Base-by-base conservation (phyloP, 2,797 vertebrate species). In the Decapterus maruadsi region DNA sequence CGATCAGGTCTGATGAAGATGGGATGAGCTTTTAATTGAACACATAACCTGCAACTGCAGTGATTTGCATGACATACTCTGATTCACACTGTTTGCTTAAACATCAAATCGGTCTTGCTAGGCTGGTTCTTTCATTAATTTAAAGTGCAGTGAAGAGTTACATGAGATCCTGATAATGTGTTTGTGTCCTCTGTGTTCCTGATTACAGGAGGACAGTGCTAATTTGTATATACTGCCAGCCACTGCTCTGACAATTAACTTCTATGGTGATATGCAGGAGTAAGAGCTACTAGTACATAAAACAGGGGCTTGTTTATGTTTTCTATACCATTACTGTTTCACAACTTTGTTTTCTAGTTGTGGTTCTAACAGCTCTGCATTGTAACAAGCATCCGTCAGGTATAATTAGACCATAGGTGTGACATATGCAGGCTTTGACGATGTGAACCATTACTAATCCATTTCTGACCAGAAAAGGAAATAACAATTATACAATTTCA, bases 151-250 rank as follows among this genome's bases (percentile, higher is more conserved):
- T 69, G 43, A 74, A 70, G 46, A 55, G 59, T 75, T 68, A 64
- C 58, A 57, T 54, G 56, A 34, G 45, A 64, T 71, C 29, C 46
- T 29, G 40, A 46, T 80, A 72, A 72, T 76, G 70, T 68, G 64
- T 66, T 66, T 72, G 64, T 61, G 26, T 69, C 56, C 56, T 43
- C 36, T 43, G 19, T 22, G 56, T 57, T 78, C 58, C 70, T 58
- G 77, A 74, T 61, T 68, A 72, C 46, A 74, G 63, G 56, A 65
- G 60, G 63, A 62, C 59, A 54, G 56, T 46, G 60, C 56, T 68
- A 69, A 77, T 79, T 63, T 80, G 57, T 53, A 53, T 36, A 20
- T 22, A 34, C 56, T 62, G 56, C 43, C 72, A 50, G 45, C n/a
- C 60, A 51, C 63, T 22, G 7, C 17, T 79, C 34, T 3, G 6